Percentiles rank a stretch among this genome's conserved stretches.
phyloP scores from a whole-genome alignment of 2,113 vertebrate genomes.

The Hystrix brachyura region DNA sequence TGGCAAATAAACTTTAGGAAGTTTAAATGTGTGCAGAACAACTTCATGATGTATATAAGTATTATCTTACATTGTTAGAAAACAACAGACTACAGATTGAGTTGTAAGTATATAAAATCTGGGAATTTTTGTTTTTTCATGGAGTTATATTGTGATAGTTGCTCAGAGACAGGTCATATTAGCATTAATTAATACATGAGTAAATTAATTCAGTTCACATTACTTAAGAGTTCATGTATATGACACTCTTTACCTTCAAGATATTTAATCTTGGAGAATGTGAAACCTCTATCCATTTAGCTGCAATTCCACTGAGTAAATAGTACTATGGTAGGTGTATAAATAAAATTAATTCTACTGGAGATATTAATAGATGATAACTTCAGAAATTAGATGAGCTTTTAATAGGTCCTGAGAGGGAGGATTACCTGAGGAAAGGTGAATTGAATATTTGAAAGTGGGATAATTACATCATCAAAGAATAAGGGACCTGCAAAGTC shows the following conservation, averaged over 20 bases:
- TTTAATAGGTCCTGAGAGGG: not conserved
- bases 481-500: not conserved
- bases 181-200: not conserved
- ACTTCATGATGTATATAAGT: not conserved
- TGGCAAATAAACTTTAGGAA: slow-evolving; percentile 8
- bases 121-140: not conserved
- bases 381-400: not conserved
- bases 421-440: not conserved
- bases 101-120: not conserved
- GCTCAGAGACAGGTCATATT: not conserved
- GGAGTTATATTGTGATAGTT: not conserved
- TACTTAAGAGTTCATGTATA: not conserved
- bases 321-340: not conserved
- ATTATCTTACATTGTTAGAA: not conserved
- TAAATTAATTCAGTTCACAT: not conserved
- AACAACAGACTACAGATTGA: not conserved
- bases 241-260: not conserved
- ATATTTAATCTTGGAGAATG: not conserved
- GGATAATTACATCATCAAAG: not conserved
- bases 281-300: not conserved
- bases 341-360: slow-evolving; percentile 29
- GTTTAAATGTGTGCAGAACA: not conserved
- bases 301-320: not conserved
- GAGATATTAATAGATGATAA: not conserved
- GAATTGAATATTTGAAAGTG: not conserved